Percentiles rank a stretch among this genome's conserved stretches.
Evolutionary conservation across 2,797 vertebrate species (phyloP).

Genomic region (Leptodactylus fallax): DNA sequence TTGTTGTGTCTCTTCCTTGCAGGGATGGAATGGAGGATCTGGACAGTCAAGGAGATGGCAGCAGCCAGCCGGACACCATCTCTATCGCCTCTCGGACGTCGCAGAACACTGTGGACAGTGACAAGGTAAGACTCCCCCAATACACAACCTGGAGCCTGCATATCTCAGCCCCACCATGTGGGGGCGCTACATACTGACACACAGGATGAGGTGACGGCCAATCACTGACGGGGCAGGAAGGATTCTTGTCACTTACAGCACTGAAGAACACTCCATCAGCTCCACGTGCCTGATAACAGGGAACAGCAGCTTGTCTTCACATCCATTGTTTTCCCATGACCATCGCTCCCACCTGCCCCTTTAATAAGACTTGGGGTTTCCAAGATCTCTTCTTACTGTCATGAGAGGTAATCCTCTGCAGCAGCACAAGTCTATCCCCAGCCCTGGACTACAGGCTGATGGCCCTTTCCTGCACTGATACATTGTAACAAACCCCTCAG

Average conservation of each 20-base stretch:
- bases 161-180: neutral
- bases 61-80: constrained; percentile 96
- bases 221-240: no score
- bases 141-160: neutral
- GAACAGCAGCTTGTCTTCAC: neutral
- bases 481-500: neutral
- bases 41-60: constrained; percentile 96
- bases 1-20: constrained; percentile 61
- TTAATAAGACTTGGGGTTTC: no score
- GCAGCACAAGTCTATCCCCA: neutral
- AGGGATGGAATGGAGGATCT: constrained; percentile 92
- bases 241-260: no score
- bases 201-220: neutral
- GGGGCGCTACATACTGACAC: neutral
- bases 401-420: no score
- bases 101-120: constrained; percentile 97
- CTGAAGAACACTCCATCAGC: no score
- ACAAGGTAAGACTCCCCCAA: constrained; percentile 86
- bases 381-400: neutral
- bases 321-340: no score
- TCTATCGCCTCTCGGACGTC: constrained; percentile 97
- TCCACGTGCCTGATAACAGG: neutral
- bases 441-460: neutral
- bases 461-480: neutral
- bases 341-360: no score